Evolutionary conservation across 2,113 vertebrate species (phyloP).

Genomic region (Hassar affinis): DNA sequence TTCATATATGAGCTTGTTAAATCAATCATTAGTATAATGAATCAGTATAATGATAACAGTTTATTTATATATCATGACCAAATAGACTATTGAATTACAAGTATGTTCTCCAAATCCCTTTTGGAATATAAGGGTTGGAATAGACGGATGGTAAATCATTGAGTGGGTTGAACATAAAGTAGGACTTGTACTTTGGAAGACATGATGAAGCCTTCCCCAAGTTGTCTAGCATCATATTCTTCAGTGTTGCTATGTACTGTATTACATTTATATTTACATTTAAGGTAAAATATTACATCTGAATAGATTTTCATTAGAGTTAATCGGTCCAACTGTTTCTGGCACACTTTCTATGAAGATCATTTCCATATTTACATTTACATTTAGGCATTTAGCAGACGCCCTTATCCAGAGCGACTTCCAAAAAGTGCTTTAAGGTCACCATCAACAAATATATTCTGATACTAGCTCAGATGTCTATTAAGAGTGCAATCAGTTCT

Average conservation of each 20-base stretch:
- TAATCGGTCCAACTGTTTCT: background rate
- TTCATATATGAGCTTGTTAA: background rate
- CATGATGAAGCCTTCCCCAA: slow-evolving; percentile 34
- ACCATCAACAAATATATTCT: too few species aligned
- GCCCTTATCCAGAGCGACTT: too few species aligned
- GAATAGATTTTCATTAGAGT: background rate
- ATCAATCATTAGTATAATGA: background rate
- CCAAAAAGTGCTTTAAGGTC: too few species aligned
- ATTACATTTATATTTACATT: too few species aligned
- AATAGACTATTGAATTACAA: background rate
- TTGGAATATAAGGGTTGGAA: background rate
- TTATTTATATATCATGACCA: background rate
- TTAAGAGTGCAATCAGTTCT: too few species aligned
- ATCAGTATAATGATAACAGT: background rate
- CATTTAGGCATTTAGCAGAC: too few species aligned
- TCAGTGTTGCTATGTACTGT: background rate
- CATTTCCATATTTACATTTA: too few species aligned
- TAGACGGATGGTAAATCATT: background rate
- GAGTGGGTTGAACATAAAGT: background rate
- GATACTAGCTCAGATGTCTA: too few species aligned
- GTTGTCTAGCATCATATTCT: slow-evolving; percentile 13
- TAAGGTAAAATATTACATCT: background rate
- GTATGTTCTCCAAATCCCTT: background rate
- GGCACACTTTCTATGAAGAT: background rate
- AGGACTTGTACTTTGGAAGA: slow-evolving; percentile 7